These are phyloP conservation scores for Caenorhabditis virilis DNA, from an alignment of 2,888 invertebrate genomes.

Conservation along the genomic window DNA sequence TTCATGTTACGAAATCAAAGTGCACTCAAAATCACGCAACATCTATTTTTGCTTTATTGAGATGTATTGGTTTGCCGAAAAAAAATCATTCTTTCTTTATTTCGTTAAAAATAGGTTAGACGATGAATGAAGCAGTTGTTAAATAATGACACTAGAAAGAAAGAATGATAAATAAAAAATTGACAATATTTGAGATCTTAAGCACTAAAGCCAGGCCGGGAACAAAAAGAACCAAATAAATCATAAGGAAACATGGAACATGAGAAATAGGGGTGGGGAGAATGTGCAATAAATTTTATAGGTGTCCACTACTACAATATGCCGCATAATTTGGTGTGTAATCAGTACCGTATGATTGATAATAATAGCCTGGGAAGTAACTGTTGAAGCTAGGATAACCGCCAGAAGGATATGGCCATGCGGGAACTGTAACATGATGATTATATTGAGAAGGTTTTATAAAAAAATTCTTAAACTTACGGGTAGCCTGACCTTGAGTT, in stretches of 20 bases:
- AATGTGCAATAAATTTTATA: no score
- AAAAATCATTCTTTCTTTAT: no score
- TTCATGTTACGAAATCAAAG: not conserved
- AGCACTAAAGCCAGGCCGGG: no score
- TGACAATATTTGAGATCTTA: no score
- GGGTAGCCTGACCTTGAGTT: conserved; percentile 3
- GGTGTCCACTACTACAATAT: no score
- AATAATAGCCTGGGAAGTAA: conserved; percentile 25
- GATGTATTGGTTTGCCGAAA: conserved; percentile 21
- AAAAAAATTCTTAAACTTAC: not conserved
- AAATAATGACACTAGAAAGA: no score
- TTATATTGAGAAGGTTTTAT: not conserved
- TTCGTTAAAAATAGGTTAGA: no score
- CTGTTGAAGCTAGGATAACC: conserved; percentile 16
- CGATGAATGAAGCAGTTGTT: no score
- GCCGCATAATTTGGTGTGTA: conserved; percentile 46
- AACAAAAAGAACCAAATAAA: no score
- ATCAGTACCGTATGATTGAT: conserved; percentile 29
- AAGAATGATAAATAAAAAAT: no score
- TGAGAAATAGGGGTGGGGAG: no score
- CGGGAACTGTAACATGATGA: conserved; percentile 4
- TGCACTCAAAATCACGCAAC: not conserved
- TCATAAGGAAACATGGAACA: no score
- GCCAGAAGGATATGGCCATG: conserved; percentile 15
- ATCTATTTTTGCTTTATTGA: not conserved